Base-by-base conservation (phyloP, 2,797 vertebrate genomes). In the Karalla daura region DNA sequence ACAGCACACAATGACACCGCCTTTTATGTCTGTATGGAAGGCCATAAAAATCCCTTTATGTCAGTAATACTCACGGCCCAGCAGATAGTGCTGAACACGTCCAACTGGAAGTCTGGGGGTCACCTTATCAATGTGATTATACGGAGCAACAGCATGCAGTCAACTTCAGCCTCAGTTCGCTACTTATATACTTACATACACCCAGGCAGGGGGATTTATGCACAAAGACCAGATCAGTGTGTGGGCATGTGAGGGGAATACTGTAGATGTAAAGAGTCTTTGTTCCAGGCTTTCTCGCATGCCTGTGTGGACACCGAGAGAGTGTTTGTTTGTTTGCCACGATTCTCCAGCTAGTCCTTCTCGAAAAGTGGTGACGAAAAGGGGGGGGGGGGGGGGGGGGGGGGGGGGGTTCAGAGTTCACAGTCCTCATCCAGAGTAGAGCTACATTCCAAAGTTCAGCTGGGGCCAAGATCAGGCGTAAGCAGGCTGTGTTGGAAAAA, bases 11-110 rank as follows among this genome's bases (percentile, higher is more conserved):
- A 45, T 51, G n/a, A 71, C 50, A 37, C 41, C 59, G 45, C 1
- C 18, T 59, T 74, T 80, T 68, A 80, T 77, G 43, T 60, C 21
- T n/a, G 36, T 41, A 2, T 39, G 49, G 18, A 12, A 61, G n/a
- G 14, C 21, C 14, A 55, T 71, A 66, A 76, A 65, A 54, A 43
- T 5, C 18, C 8, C 15, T 54, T 69, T 20, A 59, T 39, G 40
- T 14, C 32, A 37, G 0, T 50, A 41, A 50, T 17, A 46, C 17
- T 13, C 14, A n/a, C 27, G 5, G 13, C 20, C 6, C 5, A 9
- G 6, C 7, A 20, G 20, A 32, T 4, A 28, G 21, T 32, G 24
- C 28, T 54, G 40, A 39, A 54, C 45, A 36, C 3, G 15, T 30
- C 52, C 23, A 50, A 8, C 11, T 37, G 7, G 27, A 21, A 17